phyloP scores from a whole-genome alignment of 1,140 invertebrate genomes.

The Achatina immaculata region DNA sequence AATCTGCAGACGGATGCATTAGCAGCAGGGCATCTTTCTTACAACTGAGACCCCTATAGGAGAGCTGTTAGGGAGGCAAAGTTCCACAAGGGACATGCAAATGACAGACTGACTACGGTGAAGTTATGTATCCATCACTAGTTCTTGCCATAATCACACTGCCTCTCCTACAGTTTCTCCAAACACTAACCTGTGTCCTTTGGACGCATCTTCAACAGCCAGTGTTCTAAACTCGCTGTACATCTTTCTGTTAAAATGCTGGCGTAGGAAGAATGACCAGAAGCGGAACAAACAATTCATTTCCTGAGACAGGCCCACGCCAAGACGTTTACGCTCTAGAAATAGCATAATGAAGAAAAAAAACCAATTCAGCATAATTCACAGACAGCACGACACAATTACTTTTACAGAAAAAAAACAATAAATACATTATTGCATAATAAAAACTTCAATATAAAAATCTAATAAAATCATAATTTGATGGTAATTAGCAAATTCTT shows the following conservation, averaged over 20 bases:
- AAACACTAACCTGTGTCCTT: slow-evolving; percentile 84
- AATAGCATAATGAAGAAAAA: slow-evolving; percentile 33
- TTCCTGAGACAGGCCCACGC: slow-evolving; percentile 79
- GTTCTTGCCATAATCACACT: too few species aligned
- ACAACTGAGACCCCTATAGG: too few species aligned
- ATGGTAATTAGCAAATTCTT: too few species aligned
- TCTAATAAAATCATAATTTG: too few species aligned
- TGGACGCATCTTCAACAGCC: slow-evolving; percentile 91
- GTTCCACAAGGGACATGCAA: too few species aligned
- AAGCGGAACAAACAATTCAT: slow-evolving; percentile 79
- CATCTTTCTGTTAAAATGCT: slow-evolving; percentile 99
- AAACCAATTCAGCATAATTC: too few species aligned
- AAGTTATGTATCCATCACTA: too few species aligned
- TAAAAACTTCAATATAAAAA: slow-evolving; percentile 10
- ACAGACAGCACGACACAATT: slow-evolving; percentile 38
- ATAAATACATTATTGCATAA: not conserved
- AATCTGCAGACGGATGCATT: too few species aligned
- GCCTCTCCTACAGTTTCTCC: too few species aligned
- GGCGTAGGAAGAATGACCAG: slow-evolving; percentile 99
- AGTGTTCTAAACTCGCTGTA: slow-evolving; percentile 94
- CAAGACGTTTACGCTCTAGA: slow-evolving; percentile 84
- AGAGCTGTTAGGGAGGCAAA: too few species aligned
- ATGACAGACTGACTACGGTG: too few species aligned
- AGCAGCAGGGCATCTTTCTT: too few species aligned
- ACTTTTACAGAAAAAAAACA: slow-evolving; percentile 43